phyloP scores from a whole-genome alignment of 2,113 vertebrate genomes.

The Albula glossodonta region DNA sequence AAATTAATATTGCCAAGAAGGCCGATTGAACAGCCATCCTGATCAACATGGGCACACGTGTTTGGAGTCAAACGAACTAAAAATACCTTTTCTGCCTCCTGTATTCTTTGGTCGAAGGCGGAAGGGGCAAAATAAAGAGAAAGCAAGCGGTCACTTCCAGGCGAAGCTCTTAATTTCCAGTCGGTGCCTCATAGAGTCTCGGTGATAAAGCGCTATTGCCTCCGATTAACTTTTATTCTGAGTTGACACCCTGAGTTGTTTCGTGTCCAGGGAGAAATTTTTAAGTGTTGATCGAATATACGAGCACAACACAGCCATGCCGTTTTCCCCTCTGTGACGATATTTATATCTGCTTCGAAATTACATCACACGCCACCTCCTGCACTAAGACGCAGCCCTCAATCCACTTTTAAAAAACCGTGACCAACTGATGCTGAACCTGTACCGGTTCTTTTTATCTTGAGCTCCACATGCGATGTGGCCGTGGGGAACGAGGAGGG shows the following conservation, averaged over 20 bases:
- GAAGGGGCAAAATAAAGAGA: conserved; percentile 44
- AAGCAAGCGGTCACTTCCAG: conserved; percentile 63
- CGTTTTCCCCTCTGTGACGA: conserved; percentile 63
- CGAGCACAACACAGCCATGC: conserved; percentile 73
- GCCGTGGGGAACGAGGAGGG: background rate
- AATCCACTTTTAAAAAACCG: conserved; percentile 53
- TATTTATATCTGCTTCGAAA: conserved; percentile 75
- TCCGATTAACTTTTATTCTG: conserved; percentile 48
- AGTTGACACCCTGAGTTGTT: conserved; percentile 64
- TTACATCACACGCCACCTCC: conserved; percentile 73
- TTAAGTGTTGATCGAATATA: conserved; percentile 65
- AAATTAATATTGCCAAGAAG: conserved; percentile 77
- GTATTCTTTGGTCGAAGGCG: conserved; percentile 55
- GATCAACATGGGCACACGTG: conserved; percentile 58
- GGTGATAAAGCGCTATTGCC: conserved; percentile 26
- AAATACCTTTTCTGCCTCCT: conserved; percentile 57
- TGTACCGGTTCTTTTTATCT: conserved; percentile 44
- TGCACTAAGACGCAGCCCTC: conserved; percentile 62
- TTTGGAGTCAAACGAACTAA: conserved; percentile 62
- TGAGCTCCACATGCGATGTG: conserved; percentile 35
- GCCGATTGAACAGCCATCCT: conserved; percentile 80
- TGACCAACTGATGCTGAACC: conserved; percentile 61
- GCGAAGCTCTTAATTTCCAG: conserved; percentile 54
- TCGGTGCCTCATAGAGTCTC: conserved; percentile 56
- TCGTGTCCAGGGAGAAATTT: conserved; percentile 58